These are phyloP conservation scores for Hypomecis atomaria DNA, from an alignment of 2,888 invertebrate genomes.

Conservation along the genomic window DNA sequence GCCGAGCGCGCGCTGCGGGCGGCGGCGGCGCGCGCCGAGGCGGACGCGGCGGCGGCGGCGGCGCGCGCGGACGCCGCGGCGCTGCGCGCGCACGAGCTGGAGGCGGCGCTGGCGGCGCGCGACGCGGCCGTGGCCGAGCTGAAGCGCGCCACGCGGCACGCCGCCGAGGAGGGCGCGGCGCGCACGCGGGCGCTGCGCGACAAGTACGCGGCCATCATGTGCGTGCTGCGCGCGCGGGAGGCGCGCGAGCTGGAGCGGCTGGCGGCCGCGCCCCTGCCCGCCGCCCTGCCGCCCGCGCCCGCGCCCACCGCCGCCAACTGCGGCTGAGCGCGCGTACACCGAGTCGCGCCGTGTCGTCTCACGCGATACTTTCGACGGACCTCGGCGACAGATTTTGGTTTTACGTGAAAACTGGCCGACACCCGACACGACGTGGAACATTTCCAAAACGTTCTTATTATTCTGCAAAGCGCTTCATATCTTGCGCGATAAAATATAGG, in stretches of 20 bases:
- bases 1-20: slow-evolving; percentile 56
- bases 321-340: neutral
- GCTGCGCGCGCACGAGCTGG: slow-evolving; percentile 72
- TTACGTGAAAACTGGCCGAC: too few relatives aligned
- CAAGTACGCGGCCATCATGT: slow-evolving; percentile 84
- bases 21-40: slow-evolving; percentile 77
- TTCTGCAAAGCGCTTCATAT: too few relatives aligned
- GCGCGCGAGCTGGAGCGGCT: slow-evolving; percentile 82
- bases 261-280: slow-evolving; percentile 64
- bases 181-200: slow-evolving; percentile 84
- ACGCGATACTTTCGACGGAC: too few relatives aligned
- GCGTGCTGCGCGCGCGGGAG: slow-evolving; percentile 83
- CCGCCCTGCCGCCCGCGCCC: slow-evolving; percentile 69
- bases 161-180: slow-evolving; percentile 86
- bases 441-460: too few relatives aligned
- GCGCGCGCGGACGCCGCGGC: slow-evolving; percentile 71
- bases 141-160: slow-evolving; percentile 76
- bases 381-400: too few relatives aligned
- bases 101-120: slow-evolving; percentile 60
- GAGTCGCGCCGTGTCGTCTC: too few relatives aligned
- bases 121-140: slow-evolving; percentile 75
- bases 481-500: too few relatives aligned
- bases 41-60: slow-evolving; percentile 68
- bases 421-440: too few relatives aligned
- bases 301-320: slow-evolving; percentile 68